phyloP scores from a whole-genome alignment of 2,888 invertebrate genomes.

The Ectemnius cavifrons region DNA sequence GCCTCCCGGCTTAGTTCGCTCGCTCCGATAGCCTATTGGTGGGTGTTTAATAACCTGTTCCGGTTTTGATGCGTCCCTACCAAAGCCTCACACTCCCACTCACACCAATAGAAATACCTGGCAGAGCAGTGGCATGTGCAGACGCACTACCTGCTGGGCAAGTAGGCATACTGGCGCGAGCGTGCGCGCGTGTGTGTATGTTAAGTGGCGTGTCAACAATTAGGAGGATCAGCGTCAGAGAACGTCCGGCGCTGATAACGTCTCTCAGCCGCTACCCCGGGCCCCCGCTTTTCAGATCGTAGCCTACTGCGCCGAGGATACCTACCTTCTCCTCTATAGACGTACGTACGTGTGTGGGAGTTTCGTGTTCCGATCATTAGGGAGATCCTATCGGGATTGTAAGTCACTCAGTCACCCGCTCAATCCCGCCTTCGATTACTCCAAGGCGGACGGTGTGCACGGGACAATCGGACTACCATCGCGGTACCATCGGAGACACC shows the following conservation, averaged over 20 bases:
- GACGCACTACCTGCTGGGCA: conserved; percentile 27
- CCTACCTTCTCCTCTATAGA: no score
- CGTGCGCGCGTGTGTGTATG: conserved; percentile 34
- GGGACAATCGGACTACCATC: conserved; percentile 26
- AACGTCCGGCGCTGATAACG: conserved; percentile 71
- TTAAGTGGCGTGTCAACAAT: conserved; percentile 72
- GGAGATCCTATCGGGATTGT: conserved; percentile 74
- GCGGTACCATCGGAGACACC: conserved; percentile 27
- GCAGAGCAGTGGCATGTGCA: conserved; percentile 8
- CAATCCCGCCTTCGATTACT: conserved; percentile 68
- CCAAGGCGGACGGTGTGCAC: conserved; percentile 49
- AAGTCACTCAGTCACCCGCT: conserved; percentile 73
- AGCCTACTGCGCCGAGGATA: conserved; percentile 42
- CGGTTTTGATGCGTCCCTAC: conserved; percentile 54
- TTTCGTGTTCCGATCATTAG: conserved; percentile 76
- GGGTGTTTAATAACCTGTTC: conserved; percentile 64
- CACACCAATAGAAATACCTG: conserved; percentile 14
- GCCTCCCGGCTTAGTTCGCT: conserved; percentile 27
- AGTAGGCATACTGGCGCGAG: conserved; percentile 44
- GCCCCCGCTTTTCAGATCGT: conserved; percentile 55
- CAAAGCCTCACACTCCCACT: conserved; percentile 29
- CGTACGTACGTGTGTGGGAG: conserved; percentile 66
- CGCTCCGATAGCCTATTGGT: conserved; percentile 42
- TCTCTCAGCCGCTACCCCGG: conserved; percentile 46
- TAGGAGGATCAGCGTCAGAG: conserved; percentile 72